phyloP scores from a whole-genome alignment of 37 sponge, comb jelly and placozoan genomes.

The Petrosia ficiformis region DNA sequence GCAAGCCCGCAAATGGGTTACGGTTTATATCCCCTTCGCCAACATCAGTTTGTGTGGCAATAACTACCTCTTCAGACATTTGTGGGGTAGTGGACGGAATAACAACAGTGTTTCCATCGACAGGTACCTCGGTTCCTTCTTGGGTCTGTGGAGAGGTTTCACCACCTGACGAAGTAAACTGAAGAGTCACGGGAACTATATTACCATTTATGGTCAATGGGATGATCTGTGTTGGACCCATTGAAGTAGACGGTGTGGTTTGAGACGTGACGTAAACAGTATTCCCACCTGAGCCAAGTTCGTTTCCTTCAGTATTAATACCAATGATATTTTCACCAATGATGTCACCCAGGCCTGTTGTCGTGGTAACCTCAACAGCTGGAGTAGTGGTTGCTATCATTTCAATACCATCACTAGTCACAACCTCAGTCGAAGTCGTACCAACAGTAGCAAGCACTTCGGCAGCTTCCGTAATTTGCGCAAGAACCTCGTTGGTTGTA shows the following conservation, averaged over 20 bases:
- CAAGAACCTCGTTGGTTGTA: no score
- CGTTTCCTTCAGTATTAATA: neutral
- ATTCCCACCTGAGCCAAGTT: neutral
- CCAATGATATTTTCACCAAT: no score
- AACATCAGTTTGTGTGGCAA: slow-evolving; percentile 34
- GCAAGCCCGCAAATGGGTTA: slow-evolving; percentile 9
- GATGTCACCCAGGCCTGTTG: neutral
- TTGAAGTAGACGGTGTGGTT: neutral
- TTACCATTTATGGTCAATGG: slow-evolving; percentile 37
- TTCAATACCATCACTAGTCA: neutral
- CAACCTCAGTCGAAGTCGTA: neutral
- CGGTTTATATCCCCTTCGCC: neutral
- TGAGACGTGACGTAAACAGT: neutral
- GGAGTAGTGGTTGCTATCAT: neutral
- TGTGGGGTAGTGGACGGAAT: slow-evolving; percentile 37
- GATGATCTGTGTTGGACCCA: neutral
- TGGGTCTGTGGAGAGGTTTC: neutral
- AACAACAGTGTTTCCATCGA: slow-evolving; percentile 14
- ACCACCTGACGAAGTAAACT: slow-evolving; percentile 6
- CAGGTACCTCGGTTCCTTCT: neutral
- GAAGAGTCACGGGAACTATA: slow-evolving; percentile 16
- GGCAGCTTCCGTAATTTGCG: neutral
- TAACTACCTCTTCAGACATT: slow-evolving; percentile 49
- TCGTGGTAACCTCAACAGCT: neutral
- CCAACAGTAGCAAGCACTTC: neutral